Evolutionary conservation across 2,113 vertebrate species (phyloP).

Genomic region (Solea solea): DNA sequence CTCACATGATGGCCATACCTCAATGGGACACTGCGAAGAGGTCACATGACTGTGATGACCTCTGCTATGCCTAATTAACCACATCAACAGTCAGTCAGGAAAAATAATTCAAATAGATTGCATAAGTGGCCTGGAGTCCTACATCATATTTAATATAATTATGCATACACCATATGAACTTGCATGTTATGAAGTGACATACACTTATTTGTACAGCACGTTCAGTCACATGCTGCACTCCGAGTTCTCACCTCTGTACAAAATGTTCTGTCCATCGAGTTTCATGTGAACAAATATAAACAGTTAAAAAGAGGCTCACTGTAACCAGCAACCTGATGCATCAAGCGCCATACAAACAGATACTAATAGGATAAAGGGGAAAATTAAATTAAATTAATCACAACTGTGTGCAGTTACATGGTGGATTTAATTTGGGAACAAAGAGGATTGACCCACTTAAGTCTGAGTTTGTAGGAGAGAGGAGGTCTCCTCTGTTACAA

Average conservation of each 20-base stretch:
- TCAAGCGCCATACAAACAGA: background rate
- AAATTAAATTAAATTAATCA: constrained; percentile 8
- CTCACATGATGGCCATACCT: constrained; percentile 62
- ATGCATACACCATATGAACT: background rate
- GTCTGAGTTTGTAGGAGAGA: background rate
- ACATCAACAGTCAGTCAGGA: background rate
- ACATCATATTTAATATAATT: background rate
- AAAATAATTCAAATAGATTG: background rate
- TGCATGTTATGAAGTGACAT: background rate
- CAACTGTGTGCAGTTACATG: constrained; percentile 4
- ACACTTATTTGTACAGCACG: background rate
- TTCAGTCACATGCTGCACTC: background rate
- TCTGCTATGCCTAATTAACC: background rate
- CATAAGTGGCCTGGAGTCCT: background rate
- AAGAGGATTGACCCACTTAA: background rate
- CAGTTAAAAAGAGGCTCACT: too few relatives aligned
- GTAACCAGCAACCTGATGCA: background rate
- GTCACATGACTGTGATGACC: constrained; percentile 49
- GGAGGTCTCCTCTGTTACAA: background rate
- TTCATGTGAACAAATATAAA: background rate
- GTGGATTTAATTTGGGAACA: constrained; percentile 6
- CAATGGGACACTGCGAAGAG: constrained; percentile 4
- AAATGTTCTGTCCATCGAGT: background rate
- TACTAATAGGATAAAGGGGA: background rate
- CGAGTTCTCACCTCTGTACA: background rate